Evolutionary conservation across 2,797 vertebrate genomes (phyloP).

Genomic region (Enteromius viviparus): DNA sequence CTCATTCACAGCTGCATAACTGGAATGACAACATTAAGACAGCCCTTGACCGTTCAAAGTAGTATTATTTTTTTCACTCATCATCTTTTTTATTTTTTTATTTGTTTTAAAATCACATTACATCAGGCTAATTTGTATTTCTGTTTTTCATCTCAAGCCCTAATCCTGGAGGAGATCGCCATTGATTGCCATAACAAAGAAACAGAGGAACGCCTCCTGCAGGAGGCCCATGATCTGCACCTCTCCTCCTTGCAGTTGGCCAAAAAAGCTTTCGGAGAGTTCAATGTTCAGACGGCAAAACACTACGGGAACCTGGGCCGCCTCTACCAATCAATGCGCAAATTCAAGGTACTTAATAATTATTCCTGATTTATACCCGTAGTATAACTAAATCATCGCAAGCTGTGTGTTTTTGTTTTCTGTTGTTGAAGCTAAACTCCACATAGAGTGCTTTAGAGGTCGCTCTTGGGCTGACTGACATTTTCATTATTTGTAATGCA

Average conservation of each 20-base stretch:
- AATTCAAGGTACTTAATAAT: conserved; percentile 88
- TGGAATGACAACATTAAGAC: not conserved
- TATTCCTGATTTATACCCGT: not conserved
- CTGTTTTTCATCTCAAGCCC: conserved; percentile 74
- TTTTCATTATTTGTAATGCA: conserved; percentile 64
- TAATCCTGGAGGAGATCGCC: conserved; percentile 98
- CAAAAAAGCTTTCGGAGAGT: conserved; percentile 98
- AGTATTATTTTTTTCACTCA: not conserved
- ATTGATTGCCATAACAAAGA: conserved; percentile 99
- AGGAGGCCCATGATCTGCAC: conserved; percentile 97
- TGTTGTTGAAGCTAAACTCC: conserved; percentile 5
- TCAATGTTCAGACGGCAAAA: conserved; percentile 98
- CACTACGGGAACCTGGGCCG: conserved; percentile 98
- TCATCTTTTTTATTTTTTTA: not conserved
- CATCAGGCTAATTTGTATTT: not conserved
- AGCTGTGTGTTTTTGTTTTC: conserved; percentile 9
- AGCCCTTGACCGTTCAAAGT: not conserved
- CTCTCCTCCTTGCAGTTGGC: conserved; percentile 96
- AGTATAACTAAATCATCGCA: not conserved
- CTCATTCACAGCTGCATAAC: conserved; percentile 39
- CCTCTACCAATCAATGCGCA: conserved; percentile 99
- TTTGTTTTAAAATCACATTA: not conserved
- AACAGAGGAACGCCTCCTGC: conserved; percentile 95
- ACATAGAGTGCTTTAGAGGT: not conserved
- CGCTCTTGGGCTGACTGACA: not conserved